A percentile compares a stretch with the other conserved stretches of the same genome.
Conservation (phyloP, 1,140 invertebrate species). For the Drosophila ercepeae region DNA sequence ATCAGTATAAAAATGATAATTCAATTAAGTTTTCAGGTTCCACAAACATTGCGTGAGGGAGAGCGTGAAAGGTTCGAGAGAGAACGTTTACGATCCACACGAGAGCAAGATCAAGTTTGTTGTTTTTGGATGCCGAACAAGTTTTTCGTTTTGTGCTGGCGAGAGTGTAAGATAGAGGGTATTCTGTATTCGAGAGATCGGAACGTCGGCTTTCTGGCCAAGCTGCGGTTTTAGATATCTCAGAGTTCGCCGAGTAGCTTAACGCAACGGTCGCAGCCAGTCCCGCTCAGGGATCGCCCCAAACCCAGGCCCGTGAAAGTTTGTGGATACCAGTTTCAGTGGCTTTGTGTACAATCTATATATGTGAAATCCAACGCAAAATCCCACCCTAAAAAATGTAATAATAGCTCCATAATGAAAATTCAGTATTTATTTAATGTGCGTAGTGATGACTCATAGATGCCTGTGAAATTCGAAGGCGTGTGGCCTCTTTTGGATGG, state of each 20-base stretch:
- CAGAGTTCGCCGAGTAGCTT: slow-evolving; percentile 43
- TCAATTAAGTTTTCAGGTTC: slow-evolving; percentile 18
- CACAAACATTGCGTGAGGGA: slow-evolving; percentile 20
- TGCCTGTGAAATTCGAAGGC: background rate
- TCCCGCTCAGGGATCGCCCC: slow-evolving; percentile 20
- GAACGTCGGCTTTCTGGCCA: slow-evolving; percentile 4
- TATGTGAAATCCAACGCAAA: slow-evolving; percentile 31
- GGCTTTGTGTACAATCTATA: slow-evolving; percentile 47
- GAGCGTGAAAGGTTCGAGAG: background rate
- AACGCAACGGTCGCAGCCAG: slow-evolving; percentile 44
- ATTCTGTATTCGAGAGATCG: background rate
- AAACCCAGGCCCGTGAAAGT: slow-evolving; percentile 60
- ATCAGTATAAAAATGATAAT: slow-evolving; percentile 8
- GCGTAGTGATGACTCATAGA: slow-evolving; percentile 18
- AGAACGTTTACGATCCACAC: slow-evolving; percentile 10
- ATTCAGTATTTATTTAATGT: slow-evolving; percentile 11
- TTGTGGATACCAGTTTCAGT: slow-evolving; percentile 62
- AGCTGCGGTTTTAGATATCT: slow-evolving; percentile 13
- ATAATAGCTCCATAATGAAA: slow-evolving; percentile 24
- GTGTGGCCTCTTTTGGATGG: slow-evolving; percentile 16
- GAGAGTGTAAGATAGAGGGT: background rate
- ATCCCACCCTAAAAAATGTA: slow-evolving; percentile 40
- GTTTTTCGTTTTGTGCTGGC: slow-evolving; percentile 53
- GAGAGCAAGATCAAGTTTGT: slow-evolving; percentile 54
- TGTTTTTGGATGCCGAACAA: slow-evolving; percentile 57